Percentiles rank a stretch among this genome's conserved stretches.
phyloP scores from a whole-genome alignment of 2,797 vertebrate species.

The Hipposideros larvatus region DNA sequence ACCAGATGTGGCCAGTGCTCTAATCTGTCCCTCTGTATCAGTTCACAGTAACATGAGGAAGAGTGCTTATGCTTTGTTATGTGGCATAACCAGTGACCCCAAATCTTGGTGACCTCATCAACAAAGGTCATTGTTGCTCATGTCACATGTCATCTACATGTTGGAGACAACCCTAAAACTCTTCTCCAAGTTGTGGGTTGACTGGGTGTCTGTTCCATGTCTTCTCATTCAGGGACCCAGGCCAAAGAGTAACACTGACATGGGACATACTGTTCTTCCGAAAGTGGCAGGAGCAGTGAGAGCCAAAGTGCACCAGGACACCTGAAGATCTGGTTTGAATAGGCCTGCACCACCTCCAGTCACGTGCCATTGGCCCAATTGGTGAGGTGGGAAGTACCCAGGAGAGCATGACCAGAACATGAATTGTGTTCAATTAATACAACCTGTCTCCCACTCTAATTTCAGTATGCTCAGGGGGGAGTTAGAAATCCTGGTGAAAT shows the following conservation, averaged over 20 bases:
- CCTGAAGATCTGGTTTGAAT: background rate
- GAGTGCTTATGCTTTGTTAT: background rate
- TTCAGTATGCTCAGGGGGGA: background rate
- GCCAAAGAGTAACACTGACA: background rate
- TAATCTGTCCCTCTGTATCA: background rate
- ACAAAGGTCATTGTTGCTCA: background rate
- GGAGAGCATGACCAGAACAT: background rate
- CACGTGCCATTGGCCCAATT: background rate
- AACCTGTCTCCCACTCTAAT: background rate
- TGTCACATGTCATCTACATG: background rate
- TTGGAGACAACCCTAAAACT: too few relatives aligned
- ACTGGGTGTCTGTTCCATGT: background rate
- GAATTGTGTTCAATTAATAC: background rate
- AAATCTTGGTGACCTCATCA: background rate
- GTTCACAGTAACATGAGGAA: background rate
- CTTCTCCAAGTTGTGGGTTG: background rate
- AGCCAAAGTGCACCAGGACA: background rate
- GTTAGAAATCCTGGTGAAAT: background rate
- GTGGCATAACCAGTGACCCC: background rate
- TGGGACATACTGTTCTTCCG: background rate
- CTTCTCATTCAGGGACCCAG: background rate
- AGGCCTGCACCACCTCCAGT: accelerated
- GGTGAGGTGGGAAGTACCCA: background rate
- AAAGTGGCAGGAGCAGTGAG: background rate
- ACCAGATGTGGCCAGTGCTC: background rate